These are phyloP conservation scores for Deroptyus accipitrinus DNA, from an alignment of 2,113 vertebrate species.

Conservation along the genomic window DNA sequence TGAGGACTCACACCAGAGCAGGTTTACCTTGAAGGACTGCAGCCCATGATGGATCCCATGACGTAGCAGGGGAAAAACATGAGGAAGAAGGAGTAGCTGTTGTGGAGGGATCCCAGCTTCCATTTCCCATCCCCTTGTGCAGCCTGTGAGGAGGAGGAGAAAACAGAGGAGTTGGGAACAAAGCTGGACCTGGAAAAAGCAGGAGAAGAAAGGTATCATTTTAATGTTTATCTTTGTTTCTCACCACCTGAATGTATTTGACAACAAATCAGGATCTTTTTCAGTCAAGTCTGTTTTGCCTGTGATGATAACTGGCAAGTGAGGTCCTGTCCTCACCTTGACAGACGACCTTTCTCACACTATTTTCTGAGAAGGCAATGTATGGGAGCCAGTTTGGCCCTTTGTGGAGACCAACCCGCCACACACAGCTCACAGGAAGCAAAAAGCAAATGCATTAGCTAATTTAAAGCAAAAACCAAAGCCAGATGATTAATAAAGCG, in stretches of 20 bases:
- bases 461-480: neutral
- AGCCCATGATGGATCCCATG: neutral
- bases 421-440: neutral
- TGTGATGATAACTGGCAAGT: neutral
- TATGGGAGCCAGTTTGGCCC: neutral
- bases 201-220: neutral
- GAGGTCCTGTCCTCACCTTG: neutral
- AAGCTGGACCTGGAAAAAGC: neutral
- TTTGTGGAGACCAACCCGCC: neutral
- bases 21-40: neutral
- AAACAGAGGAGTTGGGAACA: neutral
- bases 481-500: neutral
- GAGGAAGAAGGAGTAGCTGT: neutral
- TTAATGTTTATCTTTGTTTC: neutral
- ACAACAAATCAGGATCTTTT: neutral
- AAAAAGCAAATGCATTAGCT: neutral
- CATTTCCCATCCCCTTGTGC: neutral
- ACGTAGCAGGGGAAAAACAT: neutral
- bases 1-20: neutral
- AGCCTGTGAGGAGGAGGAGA: neutral
- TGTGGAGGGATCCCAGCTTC: rapidly evolving
- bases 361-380: neutral
- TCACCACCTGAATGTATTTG: neutral
- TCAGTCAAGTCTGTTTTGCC: neutral
- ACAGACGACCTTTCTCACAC: neutral